Conservation (phyloP, 1,140 invertebrate species). For the Lethocerus indicus region DNA sequence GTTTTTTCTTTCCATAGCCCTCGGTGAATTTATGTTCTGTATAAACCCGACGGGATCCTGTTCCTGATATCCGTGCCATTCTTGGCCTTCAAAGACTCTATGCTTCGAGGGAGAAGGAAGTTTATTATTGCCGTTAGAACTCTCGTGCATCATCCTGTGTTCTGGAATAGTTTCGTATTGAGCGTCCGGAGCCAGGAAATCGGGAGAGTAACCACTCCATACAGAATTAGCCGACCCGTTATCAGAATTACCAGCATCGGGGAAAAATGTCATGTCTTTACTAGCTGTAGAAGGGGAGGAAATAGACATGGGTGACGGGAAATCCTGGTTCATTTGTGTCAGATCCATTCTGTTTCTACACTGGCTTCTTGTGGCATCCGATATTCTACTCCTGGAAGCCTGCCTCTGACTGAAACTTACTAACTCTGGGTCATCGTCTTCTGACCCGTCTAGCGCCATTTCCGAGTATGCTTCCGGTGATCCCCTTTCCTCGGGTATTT, state of each 20-base stretch:
- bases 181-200: constrained; percentile 36
- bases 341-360: constrained; percentile 10
- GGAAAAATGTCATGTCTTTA: constrained; percentile 10
- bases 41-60: too few relatives aligned
- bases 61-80: too few relatives aligned
- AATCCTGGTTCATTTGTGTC: constrained; percentile 8
- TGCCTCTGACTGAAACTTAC: constrained; percentile 12
- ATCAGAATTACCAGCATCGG: constrained; percentile 12
- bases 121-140: not conserved
- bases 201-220: constrained; percentile 14
- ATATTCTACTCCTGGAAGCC: constrained; percentile 1
- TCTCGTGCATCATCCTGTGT: not conserved
- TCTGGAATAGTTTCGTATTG: constrained; percentile 38
- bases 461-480: constrained; percentile 15
- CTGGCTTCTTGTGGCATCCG: not conserved
- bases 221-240: constrained; percentile 13
- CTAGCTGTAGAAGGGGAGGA: constrained; percentile 11
- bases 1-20: too few relatives aligned
- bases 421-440: constrained; percentile 17
- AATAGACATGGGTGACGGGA: constrained; percentile 15
- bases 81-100: too few relatives aligned
- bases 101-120: not conserved
- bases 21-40: too few relatives aligned
- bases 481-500: constrained; percentile 12
- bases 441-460: constrained; percentile 13